Base-by-base conservation (phyloP, 2,113 vertebrate species). In the Pardalotus punctatus region DNA sequence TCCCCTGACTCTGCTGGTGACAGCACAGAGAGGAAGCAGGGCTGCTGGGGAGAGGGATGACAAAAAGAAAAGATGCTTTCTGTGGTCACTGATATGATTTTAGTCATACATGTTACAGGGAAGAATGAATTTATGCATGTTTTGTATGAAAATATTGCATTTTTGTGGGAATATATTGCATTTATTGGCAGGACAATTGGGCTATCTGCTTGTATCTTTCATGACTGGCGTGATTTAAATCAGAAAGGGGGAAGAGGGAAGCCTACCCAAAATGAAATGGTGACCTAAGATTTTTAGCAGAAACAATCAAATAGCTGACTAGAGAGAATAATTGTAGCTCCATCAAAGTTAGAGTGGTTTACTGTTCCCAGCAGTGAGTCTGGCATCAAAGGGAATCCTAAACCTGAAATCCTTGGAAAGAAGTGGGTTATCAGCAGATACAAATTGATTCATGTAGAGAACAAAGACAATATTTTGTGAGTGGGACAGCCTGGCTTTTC, bases 371-470 rank as follows among this genome's bases (percentile, higher is more conserved):
- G 93, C 86, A 84, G 93, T 61, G 45, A 86, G 66, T 20, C 70
- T 87, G 45, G 81, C 61, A 96, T 97, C 95, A 97, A 96, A 96
- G 61, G 57, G 89, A 95, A 91, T 88, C 81, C 73, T 86, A 84
- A 94, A 95, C 83, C 31, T 81, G 65, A 94, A 81, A 79, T 56
- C 25, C 51, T 86, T 62, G 47, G 86, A 79, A 93, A 81, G 88
- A 96, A 94, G 77, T 79, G 83, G 78, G 61, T 95, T 95, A 94
- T 84, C 76, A 92, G 83, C 80, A 93, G 84, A 90, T 83, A 83
- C 90, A 94, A 95, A 90, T 74, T 43, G 79, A 78, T 83, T 86
- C 91, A 62, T 53, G 86, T 40, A 40, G 86, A 83, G 91, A 92
- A 86, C 72, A 92, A 93, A 91, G 61, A 22, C 11, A 81, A 48